These are phyloP conservation scores for Meandrusa payeni DNA, from an alignment of 2,888 invertebrate species.

Conservation along the genomic window DNA sequence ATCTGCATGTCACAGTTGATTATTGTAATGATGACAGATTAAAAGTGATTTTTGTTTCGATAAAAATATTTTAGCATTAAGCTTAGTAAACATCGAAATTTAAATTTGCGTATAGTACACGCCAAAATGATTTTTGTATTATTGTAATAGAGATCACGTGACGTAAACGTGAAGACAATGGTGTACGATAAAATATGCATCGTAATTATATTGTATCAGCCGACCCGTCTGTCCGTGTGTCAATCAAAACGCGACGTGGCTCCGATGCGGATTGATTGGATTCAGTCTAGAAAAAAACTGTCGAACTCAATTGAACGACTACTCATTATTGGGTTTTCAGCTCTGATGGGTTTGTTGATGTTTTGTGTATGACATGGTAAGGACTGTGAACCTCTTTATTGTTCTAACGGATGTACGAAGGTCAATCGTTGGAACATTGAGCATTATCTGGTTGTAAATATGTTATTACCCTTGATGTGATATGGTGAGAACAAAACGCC, in stretches of 20 bases:
- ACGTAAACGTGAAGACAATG: conserved; percentile 15
- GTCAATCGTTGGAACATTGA: too few species aligned
- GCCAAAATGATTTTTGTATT: conserved; percentile 2
- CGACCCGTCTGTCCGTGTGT: conserved; percentile 65
- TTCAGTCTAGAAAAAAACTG: conserved; percentile 21
- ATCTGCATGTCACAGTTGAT: neutral
- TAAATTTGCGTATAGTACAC: neutral
- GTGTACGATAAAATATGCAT: conserved; percentile 66
- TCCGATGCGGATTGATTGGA: conserved; percentile 40
- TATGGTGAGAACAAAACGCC: too few species aligned
- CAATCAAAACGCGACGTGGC: conserved; percentile 50
- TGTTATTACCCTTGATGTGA: too few species aligned
- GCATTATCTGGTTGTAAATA: too few species aligned
- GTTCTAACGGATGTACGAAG: too few species aligned
- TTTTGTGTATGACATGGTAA: too few species aligned
- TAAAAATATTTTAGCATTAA: conserved; percentile 14
- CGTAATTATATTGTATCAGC: conserved; percentile 76
- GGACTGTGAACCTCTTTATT: too few species aligned
- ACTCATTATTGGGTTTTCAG: conserved; percentile 21
- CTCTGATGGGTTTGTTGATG: too few species aligned
- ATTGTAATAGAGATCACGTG: neutral
- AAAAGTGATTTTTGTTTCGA: conserved; percentile 14
- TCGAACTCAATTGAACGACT: neutral
- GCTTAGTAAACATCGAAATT: neutral
- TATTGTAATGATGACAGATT: conserved; percentile 3